Percentiles rank a stretch among this genome's conserved stretches.
phyloP scores from a whole-genome alignment of 2,797 vertebrate genomes.

The Ateles fusciceps region DNA sequence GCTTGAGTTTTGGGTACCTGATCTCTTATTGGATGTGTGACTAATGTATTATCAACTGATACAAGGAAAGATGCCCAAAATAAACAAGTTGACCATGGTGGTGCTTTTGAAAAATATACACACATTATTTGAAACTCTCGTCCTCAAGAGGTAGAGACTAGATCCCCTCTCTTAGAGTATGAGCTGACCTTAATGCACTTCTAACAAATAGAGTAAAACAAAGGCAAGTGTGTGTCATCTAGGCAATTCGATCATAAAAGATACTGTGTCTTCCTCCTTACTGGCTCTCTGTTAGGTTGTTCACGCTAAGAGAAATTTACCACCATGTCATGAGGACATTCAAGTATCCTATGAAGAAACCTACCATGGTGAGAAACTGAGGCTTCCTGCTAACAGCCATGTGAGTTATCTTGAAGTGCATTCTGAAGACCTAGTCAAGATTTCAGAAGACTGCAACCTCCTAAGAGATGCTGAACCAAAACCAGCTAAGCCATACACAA shows the following conservation, averaged over 20 bases:
- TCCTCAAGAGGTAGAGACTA: neutral
- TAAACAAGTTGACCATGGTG: conserved; percentile 28
- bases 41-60: conserved; percentile 68
- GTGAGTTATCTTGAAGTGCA: neutral
- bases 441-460: neutral
- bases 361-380: neutral
- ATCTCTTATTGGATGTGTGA: conserved; percentile 46
- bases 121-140: neutral
- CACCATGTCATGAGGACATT: neutral
- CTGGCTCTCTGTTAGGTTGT: neutral
- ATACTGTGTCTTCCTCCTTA: neutral
- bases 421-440: neutral
- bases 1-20: neutral
- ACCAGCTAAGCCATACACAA: neutral
- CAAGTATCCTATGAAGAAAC: neutral
- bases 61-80: conserved; percentile 43
- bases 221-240: neutral
- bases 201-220: neutral
- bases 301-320: neutral
- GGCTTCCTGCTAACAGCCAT: neutral
- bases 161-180: neutral
- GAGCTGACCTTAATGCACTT: neutral
- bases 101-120: neutral
- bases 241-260: neutral
- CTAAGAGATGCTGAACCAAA: neutral